Percentiles rank a stretch among this genome's conserved stretches.
Evolutionary conservation across 2,113 vertebrate species (phyloP).

Genomic region (Grammomys dolichurus): DNA sequence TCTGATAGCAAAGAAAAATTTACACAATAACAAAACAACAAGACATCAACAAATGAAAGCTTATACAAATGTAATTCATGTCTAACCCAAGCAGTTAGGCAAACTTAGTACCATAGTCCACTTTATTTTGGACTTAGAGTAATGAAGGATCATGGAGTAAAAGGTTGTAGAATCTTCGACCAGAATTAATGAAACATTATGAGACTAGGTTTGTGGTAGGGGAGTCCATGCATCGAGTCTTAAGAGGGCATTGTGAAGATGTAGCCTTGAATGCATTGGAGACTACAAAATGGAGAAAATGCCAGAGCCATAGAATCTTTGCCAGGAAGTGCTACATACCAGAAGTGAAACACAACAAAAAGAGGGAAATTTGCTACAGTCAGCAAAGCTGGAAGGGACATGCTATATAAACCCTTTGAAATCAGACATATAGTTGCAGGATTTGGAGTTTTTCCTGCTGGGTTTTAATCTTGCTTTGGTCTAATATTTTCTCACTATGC

Average conservation of each 20-base stretch:
- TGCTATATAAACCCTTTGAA: background rate
- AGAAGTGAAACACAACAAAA: background rate
- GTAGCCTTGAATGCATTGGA: background rate
- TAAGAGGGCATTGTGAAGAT: background rate
- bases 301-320: background rate
- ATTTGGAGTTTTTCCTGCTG: background rate
- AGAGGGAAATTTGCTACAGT: background rate
- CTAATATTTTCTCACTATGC: background rate
- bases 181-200: background rate
- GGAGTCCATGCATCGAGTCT: background rate
- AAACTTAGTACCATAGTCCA: background rate
- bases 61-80: background rate
- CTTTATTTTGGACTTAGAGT: background rate
- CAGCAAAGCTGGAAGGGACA: background rate
- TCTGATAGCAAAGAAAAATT: background rate
- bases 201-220: background rate
- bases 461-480: background rate
- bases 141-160: background rate
- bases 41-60: background rate
- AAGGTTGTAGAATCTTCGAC: background rate
- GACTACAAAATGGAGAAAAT: background rate
- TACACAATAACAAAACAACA: background rate
- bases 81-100: background rate
- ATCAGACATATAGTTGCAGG: background rate
- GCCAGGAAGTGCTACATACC: background rate